Evolutionary conservation across 2,797 vertebrate genomes (phyloP), one percentile per base, ranked within the genome.

Genomic region (Galagoides demidoff): DNA sequence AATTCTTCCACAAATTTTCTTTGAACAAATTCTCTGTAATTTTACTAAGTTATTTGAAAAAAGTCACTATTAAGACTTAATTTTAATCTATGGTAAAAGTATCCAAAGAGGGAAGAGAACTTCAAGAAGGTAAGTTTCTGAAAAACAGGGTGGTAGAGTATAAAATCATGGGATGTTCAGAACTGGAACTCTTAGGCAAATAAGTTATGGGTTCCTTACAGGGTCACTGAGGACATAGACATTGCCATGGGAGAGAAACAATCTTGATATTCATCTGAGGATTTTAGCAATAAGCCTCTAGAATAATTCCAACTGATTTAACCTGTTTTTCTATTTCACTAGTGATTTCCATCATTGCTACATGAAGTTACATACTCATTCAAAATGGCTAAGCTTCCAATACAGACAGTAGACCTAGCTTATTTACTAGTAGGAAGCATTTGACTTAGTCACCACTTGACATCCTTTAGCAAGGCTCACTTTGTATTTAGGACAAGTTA

Each of bases 21-120:
- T 76, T 57, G 29, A 93, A 85, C 22, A 14, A 81, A 86, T 74
- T 92, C 0, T 84, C 43, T 61, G 34, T 7, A 76, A 79, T 82
- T 95, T 95, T 84, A 85, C 52, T 83, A 66, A 94, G 5, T 22
- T 49, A 73, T 19, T 64, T 86, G 85, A 13, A n/a, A 95, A 81
- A 57, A 61, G 31, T 66, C 22, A 76, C 34, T 85, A 31, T 77
- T 68, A 90, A 87, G 29, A 70, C 2, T 76, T 92, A 88, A 79
- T 90, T 95, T 93, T 90, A 14, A 90, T 92, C 23, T 34, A 49
- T n/a, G 29, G 14, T 93, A 85, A 96, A 96, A 92, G 85, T 27
- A 31, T 92, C 74, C 14, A 34, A 79, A 73, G n/a, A 96, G 8
- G 29, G 16, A 95, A 68, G 57, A 22, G 31, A 93, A 92, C 45